These are phyloP conservation scores for Leptogaster cylindrica DNA, from an alignment of 2,888 invertebrate genomes.

Conservation along the genomic window DNA sequence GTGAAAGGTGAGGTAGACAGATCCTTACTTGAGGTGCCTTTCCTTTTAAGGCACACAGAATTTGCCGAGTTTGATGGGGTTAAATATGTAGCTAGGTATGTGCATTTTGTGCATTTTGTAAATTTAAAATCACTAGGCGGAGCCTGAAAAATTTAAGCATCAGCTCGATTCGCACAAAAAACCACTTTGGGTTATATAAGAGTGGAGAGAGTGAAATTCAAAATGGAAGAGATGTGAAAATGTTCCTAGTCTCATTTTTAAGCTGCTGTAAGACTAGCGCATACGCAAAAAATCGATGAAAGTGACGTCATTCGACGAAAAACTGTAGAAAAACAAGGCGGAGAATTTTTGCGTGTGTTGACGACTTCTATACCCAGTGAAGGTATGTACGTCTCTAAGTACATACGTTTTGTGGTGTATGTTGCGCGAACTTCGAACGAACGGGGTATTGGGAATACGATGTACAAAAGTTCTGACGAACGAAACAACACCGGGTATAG, in stretches of 20 bases:
- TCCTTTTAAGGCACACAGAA: constrained; percentile 3
- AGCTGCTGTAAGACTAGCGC: constrained; percentile 43
- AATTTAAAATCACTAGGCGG: constrained; percentile 48
- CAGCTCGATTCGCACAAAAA: constrained; percentile 16
- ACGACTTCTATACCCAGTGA: constrained; percentile 16
- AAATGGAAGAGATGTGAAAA: constrained; percentile 32
- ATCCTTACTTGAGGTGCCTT: constrained; percentile 1
- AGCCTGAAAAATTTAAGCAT: constrained; percentile 40
- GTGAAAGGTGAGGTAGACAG: constrained; percentile 5
- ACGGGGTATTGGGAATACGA: constrained; percentile 2
- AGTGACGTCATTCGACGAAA: constrained; percentile 45
- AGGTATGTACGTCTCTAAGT: neutral
- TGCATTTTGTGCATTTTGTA: constrained; percentile 31
- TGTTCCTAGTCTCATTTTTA: constrained; percentile 32
- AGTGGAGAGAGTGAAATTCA: constrained; percentile 34
- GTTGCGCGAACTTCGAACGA: constrained; percentile 9
- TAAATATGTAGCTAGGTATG: neutral
- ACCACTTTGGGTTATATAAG: constrained; percentile 29
- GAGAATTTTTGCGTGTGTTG: constrained; percentile 44
- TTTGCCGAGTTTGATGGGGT: neutral
- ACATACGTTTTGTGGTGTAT: neutral
- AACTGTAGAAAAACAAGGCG: constrained; percentile 47
- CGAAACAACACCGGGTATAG: constrained; percentile 1
- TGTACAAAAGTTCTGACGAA: constrained; percentile 14
- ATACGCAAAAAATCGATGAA: constrained; percentile 47